Base-by-base conservation (phyloP, 2,888 invertebrate genomes). In the Calameuta pallipes region DNA sequence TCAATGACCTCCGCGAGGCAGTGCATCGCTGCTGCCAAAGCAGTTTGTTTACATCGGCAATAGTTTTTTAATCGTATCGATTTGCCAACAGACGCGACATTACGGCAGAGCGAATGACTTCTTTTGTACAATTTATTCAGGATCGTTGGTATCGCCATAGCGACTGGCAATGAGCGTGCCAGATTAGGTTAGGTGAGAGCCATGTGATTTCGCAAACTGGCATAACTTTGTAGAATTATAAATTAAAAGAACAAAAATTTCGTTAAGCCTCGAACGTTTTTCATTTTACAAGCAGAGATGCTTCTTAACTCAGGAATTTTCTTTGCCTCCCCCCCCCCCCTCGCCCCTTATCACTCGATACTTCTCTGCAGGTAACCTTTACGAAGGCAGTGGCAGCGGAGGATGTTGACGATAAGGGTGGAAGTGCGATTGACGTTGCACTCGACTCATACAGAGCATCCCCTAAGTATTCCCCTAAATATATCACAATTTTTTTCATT, bases 31-130 rank as follows among this genome's bases (percentile, higher is more conserved):
- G 76, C 82, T 80, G 83, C 81, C 84, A 85, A 78, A 81, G 81
- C 85, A 84, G 89, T 89, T 89, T 89, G 89, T 89, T 89, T 89
- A 89, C 89, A 89, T 89, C 89, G 87, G 83, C 84, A 85, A 87
- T 81, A 84, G 85, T 86, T 86, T 89, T 87, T 89, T 87, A 87
- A 89, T 88, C 88, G 88, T 83, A 86, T 87, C 88, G 87, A 88
- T 87, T 86, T 83, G 79, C 80, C 77, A 15, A 78, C 77, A 75
- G 30, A 56, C 69, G 71, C 68, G 76, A 70, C n/a, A 69, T 41
- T 31, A 15, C 35, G 68, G 73, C 71, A 35, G 13, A 69, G 35
- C 75, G 77, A 79, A 79, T 83, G 77, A 78, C 23, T 15, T 71
- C 6, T 33, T 71, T 71, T 71, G 15, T 30, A 11, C 31, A 0